Evolutionary conservation across 2,888 invertebrate species (phyloP), one percentile per base, ranked within the genome.

Genomic region (Beris chalybata): DNA sequence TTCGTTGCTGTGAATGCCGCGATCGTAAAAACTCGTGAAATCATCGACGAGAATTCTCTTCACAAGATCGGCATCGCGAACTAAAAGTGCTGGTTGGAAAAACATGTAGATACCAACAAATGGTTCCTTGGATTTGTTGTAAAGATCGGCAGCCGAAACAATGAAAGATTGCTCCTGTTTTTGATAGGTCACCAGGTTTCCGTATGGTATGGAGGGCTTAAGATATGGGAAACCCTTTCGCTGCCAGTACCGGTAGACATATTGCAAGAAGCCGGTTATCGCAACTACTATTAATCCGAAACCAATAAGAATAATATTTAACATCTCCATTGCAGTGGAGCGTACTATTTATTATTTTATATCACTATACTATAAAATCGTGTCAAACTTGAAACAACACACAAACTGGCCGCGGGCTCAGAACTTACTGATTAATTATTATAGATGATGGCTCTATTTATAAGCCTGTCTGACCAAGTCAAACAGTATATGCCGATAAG

Each of bases 21-120:
- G 85, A 71, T 89, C 87, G 75, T 85, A 84, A 71, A 90, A 89
- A 75, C 86, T 80, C 11, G 81, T 81, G 71, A 87, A 89, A 74
- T 89, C 88, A 71, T 82, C 84, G 52, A 84, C 82, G 71, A 89
- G 74, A 22, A 89, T 81, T 61, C 83, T 80, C 70, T 86, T 86
- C 1, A 85, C 85, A 68, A 89, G 74, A n/a, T 85, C 83, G 11
- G 86, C 83, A 76, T 89, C 87, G 66, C 88, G 80, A 6, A 89
- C 79, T 30, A 88, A 75, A 43, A 89, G 75, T n/a, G 85, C 84
- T 4, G 87, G 87, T 48, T 84, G 81, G 68, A 84, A 83, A 69
- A 88, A 84, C 68, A 86, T 83, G 74, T 88, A 89, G 74, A 89
- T 78, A 0, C 89, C 89, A 6, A 86, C 78, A 70, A 81, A 79